phyloP scores from a whole-genome alignment of 2,113 vertebrate species.

The Tiliqua scincoides region DNA sequence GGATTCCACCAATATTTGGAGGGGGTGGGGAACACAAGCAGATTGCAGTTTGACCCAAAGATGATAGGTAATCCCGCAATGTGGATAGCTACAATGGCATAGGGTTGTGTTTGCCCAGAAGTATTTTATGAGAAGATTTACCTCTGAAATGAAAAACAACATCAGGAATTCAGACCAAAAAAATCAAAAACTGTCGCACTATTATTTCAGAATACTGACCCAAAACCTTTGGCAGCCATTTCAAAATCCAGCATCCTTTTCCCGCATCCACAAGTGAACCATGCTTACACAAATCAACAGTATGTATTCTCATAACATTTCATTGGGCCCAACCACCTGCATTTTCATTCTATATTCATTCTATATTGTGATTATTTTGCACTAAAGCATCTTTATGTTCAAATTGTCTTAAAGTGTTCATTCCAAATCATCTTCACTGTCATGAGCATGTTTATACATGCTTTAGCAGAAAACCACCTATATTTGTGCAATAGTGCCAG shows the following conservation, averaged over 20 bases:
- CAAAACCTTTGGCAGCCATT: neutral
- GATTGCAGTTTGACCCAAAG: too few species aligned
- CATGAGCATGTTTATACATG: too few species aligned
- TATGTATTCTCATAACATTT: neutral
- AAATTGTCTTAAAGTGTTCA: neutral
- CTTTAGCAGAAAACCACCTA: too few species aligned
- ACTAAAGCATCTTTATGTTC: neutral
- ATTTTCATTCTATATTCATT: too few species aligned
- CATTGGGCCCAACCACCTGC: neutral
- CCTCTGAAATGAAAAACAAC: too few species aligned
- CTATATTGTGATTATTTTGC: too few species aligned
- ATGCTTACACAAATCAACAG: neutral
- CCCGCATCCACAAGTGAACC: neutral
- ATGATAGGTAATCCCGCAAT: too few species aligned
- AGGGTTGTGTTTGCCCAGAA: too few species aligned
- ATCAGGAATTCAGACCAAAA: neutral
- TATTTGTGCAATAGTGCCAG: neutral
- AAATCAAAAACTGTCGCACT: neutral
- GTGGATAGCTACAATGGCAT: too few species aligned
- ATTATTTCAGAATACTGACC: neutral
- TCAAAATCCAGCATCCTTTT: neutral
- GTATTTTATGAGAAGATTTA: too few species aligned
- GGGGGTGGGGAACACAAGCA: too few species aligned
- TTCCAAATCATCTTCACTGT: neutral
- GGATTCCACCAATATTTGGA: too few species aligned